Evolutionary conservation across 2,888 invertebrate species (phyloP).

Genomic region (Drosophila koepferae): DNA sequence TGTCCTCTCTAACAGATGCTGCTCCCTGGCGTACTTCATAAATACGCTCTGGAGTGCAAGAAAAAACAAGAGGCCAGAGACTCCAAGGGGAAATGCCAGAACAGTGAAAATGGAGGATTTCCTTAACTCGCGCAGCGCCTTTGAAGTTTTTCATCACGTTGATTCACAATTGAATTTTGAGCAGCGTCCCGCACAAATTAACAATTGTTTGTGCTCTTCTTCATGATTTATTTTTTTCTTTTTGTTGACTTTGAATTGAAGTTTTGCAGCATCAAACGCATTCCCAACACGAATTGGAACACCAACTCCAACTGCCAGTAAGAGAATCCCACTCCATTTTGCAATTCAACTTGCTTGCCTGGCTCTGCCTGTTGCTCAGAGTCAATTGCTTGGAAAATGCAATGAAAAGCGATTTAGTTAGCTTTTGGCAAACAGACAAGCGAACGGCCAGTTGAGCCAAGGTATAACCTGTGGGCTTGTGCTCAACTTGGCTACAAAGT

Average conservation of each 20-base stretch:
- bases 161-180: conserved; percentile 50
- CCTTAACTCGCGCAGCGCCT: conserved; percentile 8
- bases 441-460: conserved; percentile 28
- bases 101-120: conserved; percentile 13
- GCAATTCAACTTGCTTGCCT: conserved; percentile 36
- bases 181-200: conserved; percentile 43
- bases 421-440: conserved; percentile 6
- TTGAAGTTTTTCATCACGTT: conserved; percentile 28
- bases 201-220: conserved; percentile 31
- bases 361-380: conserved; percentile 69
- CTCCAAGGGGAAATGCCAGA: background rate
- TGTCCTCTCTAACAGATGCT: conserved; percentile 44
- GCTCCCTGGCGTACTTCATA: conserved; percentile 55
- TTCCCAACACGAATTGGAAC: conserved; percentile 5
- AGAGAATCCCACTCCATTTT: background rate
- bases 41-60: conserved; percentile 47
- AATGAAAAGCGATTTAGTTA: conserved; percentile 42
- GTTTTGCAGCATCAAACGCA: conserved; percentile 18
- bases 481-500: background rate
- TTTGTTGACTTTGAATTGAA: conserved; percentile 20
- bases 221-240: background rate
- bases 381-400: conserved; percentile 73
- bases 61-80: conserved; percentile 20
- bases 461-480: conserved; percentile 29
- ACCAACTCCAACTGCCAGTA: background rate